These are phyloP conservation scores for Girardinus metallicus DNA, from an alignment of 2,797 vertebrate species.

Conservation along the genomic window DNA sequence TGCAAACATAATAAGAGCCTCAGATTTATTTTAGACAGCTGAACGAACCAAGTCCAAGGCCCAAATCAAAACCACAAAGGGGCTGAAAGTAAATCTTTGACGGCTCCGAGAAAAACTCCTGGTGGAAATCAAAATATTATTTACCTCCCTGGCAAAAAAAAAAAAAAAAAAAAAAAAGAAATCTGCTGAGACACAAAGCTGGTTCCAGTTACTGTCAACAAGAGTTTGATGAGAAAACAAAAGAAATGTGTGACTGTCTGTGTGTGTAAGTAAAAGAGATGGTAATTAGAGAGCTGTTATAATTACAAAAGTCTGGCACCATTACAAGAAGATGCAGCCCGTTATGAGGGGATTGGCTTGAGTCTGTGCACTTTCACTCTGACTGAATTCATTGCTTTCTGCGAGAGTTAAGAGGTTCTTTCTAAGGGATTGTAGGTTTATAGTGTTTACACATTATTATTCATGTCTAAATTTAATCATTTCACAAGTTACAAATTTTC, in stretches of 20 bases:
- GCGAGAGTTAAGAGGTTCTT: neutral
- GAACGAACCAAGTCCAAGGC: slow-evolving; percentile 23
- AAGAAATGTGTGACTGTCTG: neutral
- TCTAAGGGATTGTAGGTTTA: neutral
- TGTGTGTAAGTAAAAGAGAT: neutral
- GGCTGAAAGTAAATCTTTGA: neutral
- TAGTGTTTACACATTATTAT: neutral
- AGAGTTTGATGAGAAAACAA: slow-evolving; percentile 12
- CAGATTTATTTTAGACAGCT: slow-evolving; percentile 21
- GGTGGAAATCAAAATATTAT: slow-evolving; percentile 25
- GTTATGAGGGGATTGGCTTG: neutral
- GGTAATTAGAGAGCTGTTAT: slow-evolving; percentile 4
- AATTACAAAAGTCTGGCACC: neutral
- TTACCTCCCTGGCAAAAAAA: slow-evolving; percentile 8
- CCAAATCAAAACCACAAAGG: slow-evolving; percentile 20
- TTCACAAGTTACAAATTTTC: no score
- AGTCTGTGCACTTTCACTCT: neutral
- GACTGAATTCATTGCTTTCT: neutral
- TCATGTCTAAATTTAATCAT: neutral
- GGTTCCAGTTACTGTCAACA: slow-evolving; percentile 11
- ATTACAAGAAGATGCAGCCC: neutral
- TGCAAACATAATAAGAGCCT: slow-evolving; percentile 20
- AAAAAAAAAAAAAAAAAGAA: neutral
- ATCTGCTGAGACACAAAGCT: slow-evolving; percentile 8
- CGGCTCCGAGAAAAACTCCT: slow-evolving; percentile 10